Percentiles rank a stretch among this genome's conserved stretches.
These are phyloP conservation scores for Dioctria rufipes DNA, from an alignment of 2,888 invertebrate species.

Conservation along the genomic window DNA sequence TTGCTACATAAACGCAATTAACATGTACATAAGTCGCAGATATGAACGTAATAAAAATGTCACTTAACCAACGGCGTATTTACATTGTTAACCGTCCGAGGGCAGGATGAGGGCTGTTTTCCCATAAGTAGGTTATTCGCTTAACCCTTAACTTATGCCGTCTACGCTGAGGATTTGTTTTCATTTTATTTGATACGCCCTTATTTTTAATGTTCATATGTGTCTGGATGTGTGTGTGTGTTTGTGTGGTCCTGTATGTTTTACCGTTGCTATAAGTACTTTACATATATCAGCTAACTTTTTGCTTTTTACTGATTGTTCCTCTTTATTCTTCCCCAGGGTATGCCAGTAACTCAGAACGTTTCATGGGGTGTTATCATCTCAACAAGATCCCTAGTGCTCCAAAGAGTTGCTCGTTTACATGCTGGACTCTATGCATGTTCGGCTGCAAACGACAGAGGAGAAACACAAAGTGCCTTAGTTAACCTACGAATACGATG, in stretches of 20 bases:
- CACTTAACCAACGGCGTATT: constrained; percentile 41
- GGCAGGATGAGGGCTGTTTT: neutral
- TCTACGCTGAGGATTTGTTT: constrained; percentile 14
- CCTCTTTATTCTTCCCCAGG: constrained; percentile 73
- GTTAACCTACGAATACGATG: constrained; percentile 87
- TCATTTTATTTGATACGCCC: constrained; percentile 43
- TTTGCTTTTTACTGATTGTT: constrained; percentile 48
- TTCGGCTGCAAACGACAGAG: constrained; percentile 85
- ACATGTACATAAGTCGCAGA: constrained; percentile 54
- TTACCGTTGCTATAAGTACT: constrained; percentile 27
- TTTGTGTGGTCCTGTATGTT: neutral
- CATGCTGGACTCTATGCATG: constrained; percentile 90
- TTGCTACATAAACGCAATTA: constrained; percentile 49
- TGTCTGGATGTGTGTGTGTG: too few relatives aligned
- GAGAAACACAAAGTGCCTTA: constrained; percentile 84
- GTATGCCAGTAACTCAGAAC: constrained; percentile 83
- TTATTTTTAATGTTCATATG: constrained; percentile 18
- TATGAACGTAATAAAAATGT: constrained; percentile 57
- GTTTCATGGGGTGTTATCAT: constrained; percentile 88
- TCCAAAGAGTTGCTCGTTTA: constrained; percentile 86
- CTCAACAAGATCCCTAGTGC: constrained; percentile 89
- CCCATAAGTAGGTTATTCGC: constrained; percentile 44
- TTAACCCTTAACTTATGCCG: constrained; percentile 44
- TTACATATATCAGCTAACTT: constrained; percentile 24
- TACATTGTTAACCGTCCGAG: constrained; percentile 33